These are phyloP conservation scores for Ophraella communa DNA, from an alignment of 2,888 invertebrate species.

Conservation along the genomic window DNA sequence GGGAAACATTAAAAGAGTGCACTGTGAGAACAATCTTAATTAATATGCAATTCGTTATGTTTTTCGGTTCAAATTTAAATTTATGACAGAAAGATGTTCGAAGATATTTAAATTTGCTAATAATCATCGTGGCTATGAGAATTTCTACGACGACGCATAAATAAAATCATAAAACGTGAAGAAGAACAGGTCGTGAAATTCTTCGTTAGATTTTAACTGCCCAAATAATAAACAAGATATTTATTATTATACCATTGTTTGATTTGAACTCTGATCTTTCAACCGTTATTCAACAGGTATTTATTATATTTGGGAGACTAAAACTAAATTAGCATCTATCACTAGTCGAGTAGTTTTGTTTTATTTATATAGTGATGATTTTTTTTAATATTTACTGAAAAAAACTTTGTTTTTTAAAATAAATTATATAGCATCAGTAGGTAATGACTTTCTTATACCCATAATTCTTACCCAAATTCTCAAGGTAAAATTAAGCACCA, in stretches of 20 bases:
- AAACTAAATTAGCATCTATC: neutral
- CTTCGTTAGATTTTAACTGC: neutral
- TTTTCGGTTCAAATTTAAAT: no score
- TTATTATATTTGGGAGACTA: neutral
- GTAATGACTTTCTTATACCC: no score
- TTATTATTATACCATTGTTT: neutral
- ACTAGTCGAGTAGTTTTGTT: neutral
- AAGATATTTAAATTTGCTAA: no score
- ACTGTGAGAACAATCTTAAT: no score
- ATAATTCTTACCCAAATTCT: no score
- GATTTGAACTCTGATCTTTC: neutral
- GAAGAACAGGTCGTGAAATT: neutral
- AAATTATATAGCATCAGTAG: no score
- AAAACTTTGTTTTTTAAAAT: no score
- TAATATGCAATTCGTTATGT: no score
- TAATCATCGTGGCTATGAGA: neutral
- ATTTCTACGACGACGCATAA: neutral
- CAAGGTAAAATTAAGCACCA: no score
- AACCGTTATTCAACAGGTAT: neutral
- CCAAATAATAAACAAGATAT: neutral
- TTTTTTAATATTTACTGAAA: no score
- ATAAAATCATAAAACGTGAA: neutral
- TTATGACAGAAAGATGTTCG: no score
- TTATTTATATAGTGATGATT: neutral
- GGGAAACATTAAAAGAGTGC: no score